Percentiles rank a stretch among this genome's conserved stretches.
These are phyloP conservation scores for Heptranchias perlo DNA, from an alignment of 2,113 vertebrate species.

Conservation along the genomic window DNA sequence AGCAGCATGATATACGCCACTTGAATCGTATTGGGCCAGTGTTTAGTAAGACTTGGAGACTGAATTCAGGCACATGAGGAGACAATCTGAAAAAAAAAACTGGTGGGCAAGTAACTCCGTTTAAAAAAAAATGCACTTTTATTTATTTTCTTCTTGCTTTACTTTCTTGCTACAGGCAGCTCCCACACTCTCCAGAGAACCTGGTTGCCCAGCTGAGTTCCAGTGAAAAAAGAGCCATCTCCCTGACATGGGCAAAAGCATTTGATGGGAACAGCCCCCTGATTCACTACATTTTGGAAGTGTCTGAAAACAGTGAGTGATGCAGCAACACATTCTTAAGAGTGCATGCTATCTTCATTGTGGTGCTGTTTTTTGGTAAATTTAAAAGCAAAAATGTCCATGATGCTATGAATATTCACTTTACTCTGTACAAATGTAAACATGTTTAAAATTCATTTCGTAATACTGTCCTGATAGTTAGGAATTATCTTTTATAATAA, in stretches of 20 bases:
- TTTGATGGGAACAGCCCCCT: slow-evolving; percentile 94
- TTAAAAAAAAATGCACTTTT: no score
- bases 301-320: slow-evolving; percentile 92
- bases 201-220: slow-evolving; percentile 67
- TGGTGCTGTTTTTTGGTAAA: background rate
- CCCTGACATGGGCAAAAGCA: slow-evolving; percentile 86
- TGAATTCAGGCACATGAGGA: background rate
- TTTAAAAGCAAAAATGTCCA: background rate
- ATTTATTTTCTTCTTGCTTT: background rate
- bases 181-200: slow-evolving; percentile 85
- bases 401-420: no score
- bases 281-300: slow-evolving; percentile 82
- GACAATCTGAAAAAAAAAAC: background rate
- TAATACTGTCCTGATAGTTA: background rate
- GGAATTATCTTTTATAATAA: background rate
- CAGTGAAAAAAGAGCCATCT: slow-evolving; percentile 78
- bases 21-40: background rate
- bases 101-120: background rate
- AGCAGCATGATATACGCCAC: background rate
- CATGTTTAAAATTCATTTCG: background rate
- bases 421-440: background rate
- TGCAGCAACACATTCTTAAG: background rate
- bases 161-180: slow-evolving; percentile 64
- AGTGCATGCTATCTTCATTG: background rate
- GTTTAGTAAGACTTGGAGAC: background rate